Evolutionary conservation across 2,888 invertebrate genomes (phyloP), one percentile per base, ranked within the genome.

Genomic region (Oxycera nigricornis): DNA sequence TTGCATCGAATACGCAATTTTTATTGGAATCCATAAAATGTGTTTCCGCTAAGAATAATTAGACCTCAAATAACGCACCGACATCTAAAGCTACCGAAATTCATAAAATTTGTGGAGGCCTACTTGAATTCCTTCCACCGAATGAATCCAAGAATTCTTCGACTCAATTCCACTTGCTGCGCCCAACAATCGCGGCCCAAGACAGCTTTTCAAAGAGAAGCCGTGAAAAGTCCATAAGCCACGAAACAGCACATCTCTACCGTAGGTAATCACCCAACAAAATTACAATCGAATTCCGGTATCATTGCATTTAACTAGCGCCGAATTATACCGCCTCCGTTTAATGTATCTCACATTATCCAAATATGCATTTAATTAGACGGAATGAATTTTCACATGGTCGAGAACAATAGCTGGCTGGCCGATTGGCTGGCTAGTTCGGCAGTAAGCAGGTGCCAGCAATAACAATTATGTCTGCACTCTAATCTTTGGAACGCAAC

Each of bases 391-490:
- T 41, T 70, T 70, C 70, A 70, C 70, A 70, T 70, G 70, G 70
- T 52, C 26, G 35, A 2, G 31, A 70, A 55, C 31, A 20, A 20
- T 46, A 30, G 20, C 2, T 30, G 20, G 28, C 24, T 2, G n/a
- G 14, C 11, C 24, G 41, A 35, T 9, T 65, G 26, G 65, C n/a
- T 24, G 30, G n/a, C 65, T 4, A 17, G 41, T n/a, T n/a, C 6
- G 39, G 41, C 55, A 70, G 55, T 20, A 55, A 70, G 70, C 70
- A 70, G 70, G 70, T 70, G 70, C 70, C 55, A 70, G 11, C 30
- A 68, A 68, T 68, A 68, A 46, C 68, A 65, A 65, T 65, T 26
- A 65, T 65, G 65, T 65, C 65, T 65, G 65, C 65, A 39, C 65
- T 41, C 41, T 65, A 65, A 65, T 65, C 39, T 62, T 26, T 11